Evolutionary conservation across 2,113 vertebrate genomes (phyloP).

Genomic region (Tichodroma muraria): DNA sequence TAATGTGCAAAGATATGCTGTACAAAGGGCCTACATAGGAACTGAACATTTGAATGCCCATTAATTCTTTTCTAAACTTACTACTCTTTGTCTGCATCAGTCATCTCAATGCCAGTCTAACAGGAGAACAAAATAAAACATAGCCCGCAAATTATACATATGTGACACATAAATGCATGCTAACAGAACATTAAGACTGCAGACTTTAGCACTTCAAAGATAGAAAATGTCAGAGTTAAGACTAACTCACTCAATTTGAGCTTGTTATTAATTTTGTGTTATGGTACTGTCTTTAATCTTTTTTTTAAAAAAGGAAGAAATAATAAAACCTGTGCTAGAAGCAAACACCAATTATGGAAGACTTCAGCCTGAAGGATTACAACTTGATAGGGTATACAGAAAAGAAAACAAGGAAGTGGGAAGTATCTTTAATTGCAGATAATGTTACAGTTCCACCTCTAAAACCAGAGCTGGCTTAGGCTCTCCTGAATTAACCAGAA

Average conservation of each 20-base stretch:
- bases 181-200: background rate
- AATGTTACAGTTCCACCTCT: background rate
- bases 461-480: background rate
- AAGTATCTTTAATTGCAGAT: background rate
- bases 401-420: background rate
- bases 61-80: background rate
- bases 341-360: background rate
- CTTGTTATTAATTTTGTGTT: background rate
- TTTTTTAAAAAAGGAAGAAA: background rate
- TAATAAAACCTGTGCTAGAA: background rate
- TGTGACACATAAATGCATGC: background rate
- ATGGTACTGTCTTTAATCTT: background rate
- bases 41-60: background rate
- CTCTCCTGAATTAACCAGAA: background rate
- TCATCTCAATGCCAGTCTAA: background rate
- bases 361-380: background rate
- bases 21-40: background rate
- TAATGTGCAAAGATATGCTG: conserved; percentile 1
- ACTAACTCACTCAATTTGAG: background rate
- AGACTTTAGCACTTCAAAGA: conserved; percentile 6
- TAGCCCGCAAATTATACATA: background rate
- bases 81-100: background rate
- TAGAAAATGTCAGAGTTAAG: background rate
- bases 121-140: background rate
- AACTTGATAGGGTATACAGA: background rate